Base-by-base conservation (phyloP, 2,888 invertebrate species). In the Clistopyga incitator region DNA sequence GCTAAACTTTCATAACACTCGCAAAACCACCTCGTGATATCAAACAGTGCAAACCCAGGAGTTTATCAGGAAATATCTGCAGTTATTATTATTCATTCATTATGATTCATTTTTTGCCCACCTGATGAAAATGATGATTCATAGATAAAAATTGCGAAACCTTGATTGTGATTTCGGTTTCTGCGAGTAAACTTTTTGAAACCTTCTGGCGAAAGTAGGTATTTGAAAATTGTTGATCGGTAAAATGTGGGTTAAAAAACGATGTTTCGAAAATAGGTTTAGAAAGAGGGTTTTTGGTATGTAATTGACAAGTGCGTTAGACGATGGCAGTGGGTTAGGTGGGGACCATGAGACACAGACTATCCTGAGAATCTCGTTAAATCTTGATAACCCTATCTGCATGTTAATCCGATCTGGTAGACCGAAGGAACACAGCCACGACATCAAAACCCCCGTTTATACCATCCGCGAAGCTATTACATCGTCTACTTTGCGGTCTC, bases 361-460 rank as follows among this genome's bases (percentile, higher is more conserved):
- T 34, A 81, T 84, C 76, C 59, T 67, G 81, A 81, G 85, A 87
- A 88, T 84, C 89, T 91, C 89, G 89, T 91, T 91, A 91, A 91
- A 90, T 90, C 88, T 88, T 88, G 90, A 91, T 90, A 90, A 90
- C 90, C 90, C 89, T 86, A 90, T 90, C 90, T 90, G 87, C 89
- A 90, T 91, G 91, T 91, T 90, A 92, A 91, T 92, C 89, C 90
- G 90, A 91, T 91, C 88, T 89, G 82, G 87, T 80, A 87, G 85
- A 88, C 86, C 84, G 78, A 65, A 68, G 86, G 78, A 82, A 45
- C 75, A 68, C 71, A 74, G 79, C 83, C 82, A 75, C 84, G 87
- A 84, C 86, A 87, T 89, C 87, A 88, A 87, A 87, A 84, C 87
- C 50, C 56, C 82, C 84, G 85, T 88, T 89, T 88, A 88, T 64